Base-by-base conservation (phyloP, 2,888 invertebrate species). In the Synergus umbraculus region DNA sequence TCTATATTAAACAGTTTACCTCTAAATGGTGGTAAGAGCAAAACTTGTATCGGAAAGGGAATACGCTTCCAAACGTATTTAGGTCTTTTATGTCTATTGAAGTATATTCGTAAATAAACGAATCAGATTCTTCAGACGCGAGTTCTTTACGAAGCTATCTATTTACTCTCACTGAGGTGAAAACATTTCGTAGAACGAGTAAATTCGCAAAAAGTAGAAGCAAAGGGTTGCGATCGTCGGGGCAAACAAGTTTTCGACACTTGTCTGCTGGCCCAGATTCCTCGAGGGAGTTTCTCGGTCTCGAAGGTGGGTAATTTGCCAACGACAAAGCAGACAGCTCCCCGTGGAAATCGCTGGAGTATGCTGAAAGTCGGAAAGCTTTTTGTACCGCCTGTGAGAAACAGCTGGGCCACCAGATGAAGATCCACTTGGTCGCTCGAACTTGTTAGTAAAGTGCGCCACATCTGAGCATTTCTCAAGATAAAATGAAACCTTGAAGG, bases 371-470 rank as follows among this genome's bases (percentile, higher is more conserved):
- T 67, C 76, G 65, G 65, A 60, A 44, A 77, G 67, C 78, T 79
- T 82, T 82, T 80, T 78, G 77, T 76, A 76, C 66, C 76, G 76
- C 37, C 43, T 73, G 66, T 41, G 77, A 63, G 69, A 76, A 78
- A 41, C 80, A 80, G 80, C 80, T 80, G 77, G 78, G 66, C 63
- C 77, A 73, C 73, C 54, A 49, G 73, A 73, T 73, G 49, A 73
- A 73, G 73, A 73, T 73, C 37, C 73, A 73, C 49, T 73, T 73
- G 73, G 49, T 73, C 29, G 49, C 49, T 54, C 29, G 37, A 73
- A 73, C 54, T 73, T 37, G 73, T 73, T 54, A 73, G 49, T 29
- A 73, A 73, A 73, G 49, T 73, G 49, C 37, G 49, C 49, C 54
- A 49, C 49, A 54, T 49, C 54, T 73, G 49, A 73, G 73, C 10